A percentile compares a stretch with the other conserved stretches of the same genome.
These are phyloP conservation scores for Siniperca scherzeri DNA, from an alignment of 2,797 vertebrate species.

Conservation along the genomic window DNA sequence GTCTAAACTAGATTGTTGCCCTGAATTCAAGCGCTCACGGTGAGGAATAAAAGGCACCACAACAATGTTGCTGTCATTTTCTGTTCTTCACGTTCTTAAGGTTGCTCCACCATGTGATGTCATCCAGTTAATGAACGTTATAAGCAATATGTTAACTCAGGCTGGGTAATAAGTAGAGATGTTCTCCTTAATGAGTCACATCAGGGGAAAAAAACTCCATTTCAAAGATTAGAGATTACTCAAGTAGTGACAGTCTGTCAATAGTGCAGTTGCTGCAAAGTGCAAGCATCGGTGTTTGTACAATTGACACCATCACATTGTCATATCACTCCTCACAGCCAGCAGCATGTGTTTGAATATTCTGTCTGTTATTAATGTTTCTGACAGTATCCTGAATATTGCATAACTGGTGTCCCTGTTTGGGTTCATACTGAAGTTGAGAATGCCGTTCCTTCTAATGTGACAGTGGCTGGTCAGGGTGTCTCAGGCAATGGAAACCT, in stretches of 20 bases:
- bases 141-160: constrained; percentile 23
- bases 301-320: not conserved
- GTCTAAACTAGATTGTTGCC: constrained; percentile 53
- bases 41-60: constrained; percentile 37
- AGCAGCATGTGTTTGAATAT: constrained; percentile 15
- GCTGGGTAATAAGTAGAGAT: constrained; percentile 55
- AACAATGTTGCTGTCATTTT: not conserved
- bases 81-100: constrained; percentile 14
- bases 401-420: constrained; percentile 77
- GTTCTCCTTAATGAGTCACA: constrained; percentile 35
- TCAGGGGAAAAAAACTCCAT: not conserved
- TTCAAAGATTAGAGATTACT: constrained; percentile 33
- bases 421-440: constrained; percentile 83
- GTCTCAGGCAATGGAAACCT: constrained; percentile 86
- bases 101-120: not conserved
- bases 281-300: not conserved
- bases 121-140: constrained; percentile 9
- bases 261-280: not conserved
- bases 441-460: constrained; percentile 84
- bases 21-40: constrained; percentile 30
- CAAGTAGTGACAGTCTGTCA: not conserved
- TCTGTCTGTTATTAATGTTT: constrained; percentile 53
- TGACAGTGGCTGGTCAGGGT: constrained; percentile 77
- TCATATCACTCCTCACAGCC: not conserved
- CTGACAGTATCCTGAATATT: constrained; percentile 77